These are phyloP conservation scores for Drosophila quadrilineata DNA, from an alignment of 1,140 invertebrate genomes.

Conservation along the genomic window DNA sequence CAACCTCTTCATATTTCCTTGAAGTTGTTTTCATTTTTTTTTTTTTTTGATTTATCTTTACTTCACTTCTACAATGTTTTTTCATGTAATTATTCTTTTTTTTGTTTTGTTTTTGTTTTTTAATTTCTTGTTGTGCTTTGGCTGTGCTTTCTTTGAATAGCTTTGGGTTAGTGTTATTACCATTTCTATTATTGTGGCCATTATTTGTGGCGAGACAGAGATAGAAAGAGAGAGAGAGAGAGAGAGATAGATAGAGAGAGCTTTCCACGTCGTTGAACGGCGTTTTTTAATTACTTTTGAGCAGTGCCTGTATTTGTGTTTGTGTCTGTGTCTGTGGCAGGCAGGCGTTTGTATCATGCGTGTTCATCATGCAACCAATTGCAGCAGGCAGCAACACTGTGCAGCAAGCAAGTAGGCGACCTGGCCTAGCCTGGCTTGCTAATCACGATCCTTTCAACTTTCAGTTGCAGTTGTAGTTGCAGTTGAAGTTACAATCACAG, in stretches of 20 bases:
- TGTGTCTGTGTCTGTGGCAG: too few relatives aligned
- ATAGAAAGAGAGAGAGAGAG: too few relatives aligned
- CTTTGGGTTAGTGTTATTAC: slow-evolving; percentile 38
- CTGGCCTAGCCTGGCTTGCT: slow-evolving; percentile 27
- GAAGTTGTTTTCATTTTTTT: too few relatives aligned
- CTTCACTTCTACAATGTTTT: not conserved
- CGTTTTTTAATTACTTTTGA: slow-evolving; percentile 60
- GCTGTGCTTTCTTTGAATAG: slow-evolving; percentile 33
- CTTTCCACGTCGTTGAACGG: slow-evolving; percentile 42
- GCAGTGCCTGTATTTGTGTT: slow-evolving; percentile 18
- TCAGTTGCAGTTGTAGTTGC: slow-evolving; percentile 27
- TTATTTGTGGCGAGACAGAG: too few relatives aligned
- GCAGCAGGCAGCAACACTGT: not conserved
- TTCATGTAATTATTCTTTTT: not conserved
- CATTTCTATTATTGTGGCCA: slow-evolving; percentile 55
- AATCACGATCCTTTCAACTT: slow-evolving; percentile 48
- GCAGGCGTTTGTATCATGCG: slow-evolving; percentile 41
- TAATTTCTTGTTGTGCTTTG: slow-evolving; percentile 14
- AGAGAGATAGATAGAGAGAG: too few relatives aligned
- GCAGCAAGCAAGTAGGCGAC: too few relatives aligned
- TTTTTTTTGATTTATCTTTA: too few relatives aligned
- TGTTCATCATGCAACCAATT: slow-evolving; percentile 34
- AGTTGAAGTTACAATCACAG: slow-evolving; percentile 3
- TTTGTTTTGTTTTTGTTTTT: not conserved
- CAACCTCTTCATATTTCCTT: too few relatives aligned